Base-by-base conservation (phyloP, 2,888 invertebrate species). In the Acronicta alni region DNA sequence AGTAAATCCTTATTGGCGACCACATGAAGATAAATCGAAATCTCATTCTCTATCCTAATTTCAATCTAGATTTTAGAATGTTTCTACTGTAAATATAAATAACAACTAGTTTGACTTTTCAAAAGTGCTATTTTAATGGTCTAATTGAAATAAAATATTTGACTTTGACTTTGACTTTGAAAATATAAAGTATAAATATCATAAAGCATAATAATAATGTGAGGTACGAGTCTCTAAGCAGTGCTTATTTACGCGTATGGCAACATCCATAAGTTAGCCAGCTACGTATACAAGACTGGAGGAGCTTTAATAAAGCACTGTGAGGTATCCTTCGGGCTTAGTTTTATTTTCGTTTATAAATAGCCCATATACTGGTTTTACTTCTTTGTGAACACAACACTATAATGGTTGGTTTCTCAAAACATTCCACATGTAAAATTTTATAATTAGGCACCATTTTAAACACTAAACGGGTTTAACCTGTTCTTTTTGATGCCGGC, bases 291-390 rank as follows among this genome's bases (percentile, higher is more conserved):
- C 63, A 75, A 69, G 62, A 56, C 59, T 69, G 62, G 47, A 67
- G 65, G 57, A 71, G 60, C 63, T 70, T 75, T 79, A 72, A 62
- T 72, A 75, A 73, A 69, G 71, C 73, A 53, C 76, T 23, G 60
- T 64, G 66, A 57, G 45, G 63, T 70, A 71, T 71, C 68, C 70
- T 57, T 66, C 44, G 51, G 68, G 62, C 67, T 57, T 63, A 61
- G 65, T 82, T 76, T 85, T 86, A 81, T 86, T 86, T 83, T 77
- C 61, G 69, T 83, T 77, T 84, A 85, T 78, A 84, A 84, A 85
- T 86, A 86, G 79, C 81, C n/a, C 66, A 74, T 74, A 75, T 77
- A 78, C 72, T 51, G 70, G 78, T 72, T 73, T 59, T 63, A 62
- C 62, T 68, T 67, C 70, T 67, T n/a, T 65, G 70, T 57, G 59